Evolutionary conservation across 2,888 invertebrate genomes (phyloP).

Genomic region (Cephus pygmeus): DNA sequence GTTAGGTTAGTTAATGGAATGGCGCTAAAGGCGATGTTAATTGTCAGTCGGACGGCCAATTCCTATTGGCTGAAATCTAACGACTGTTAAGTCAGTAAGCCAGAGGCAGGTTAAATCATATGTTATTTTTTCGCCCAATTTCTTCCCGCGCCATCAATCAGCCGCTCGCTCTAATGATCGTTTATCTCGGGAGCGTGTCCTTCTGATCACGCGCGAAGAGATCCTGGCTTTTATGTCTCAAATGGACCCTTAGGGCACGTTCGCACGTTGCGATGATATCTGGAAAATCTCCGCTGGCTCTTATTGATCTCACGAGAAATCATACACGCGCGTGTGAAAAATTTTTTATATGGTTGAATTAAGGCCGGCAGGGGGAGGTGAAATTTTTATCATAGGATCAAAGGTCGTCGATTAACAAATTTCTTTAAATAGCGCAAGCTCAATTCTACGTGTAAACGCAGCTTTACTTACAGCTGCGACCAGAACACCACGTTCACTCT

Average conservation of each 20-base stretch:
- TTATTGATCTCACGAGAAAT: not conserved
- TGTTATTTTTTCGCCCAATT: constrained; percentile 6
- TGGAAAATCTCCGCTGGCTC: not conserved
- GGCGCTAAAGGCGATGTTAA: not conserved
- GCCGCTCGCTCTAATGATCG: constrained; percentile 2
- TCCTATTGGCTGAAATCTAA: not conserved
- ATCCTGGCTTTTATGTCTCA: not conserved
- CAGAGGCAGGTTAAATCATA: not conserved
- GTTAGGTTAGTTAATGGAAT: not conserved
- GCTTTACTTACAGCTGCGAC: constrained; percentile 35
- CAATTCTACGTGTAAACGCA: constrained; percentile 2
- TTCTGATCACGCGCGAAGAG: not conserved
- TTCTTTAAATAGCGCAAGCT: not conserved
- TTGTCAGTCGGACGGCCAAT: not conserved
- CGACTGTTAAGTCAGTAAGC: not conserved
- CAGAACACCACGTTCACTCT: constrained; percentile 26
- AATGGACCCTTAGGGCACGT: not conserved
- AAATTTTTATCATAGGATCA: constrained; percentile 17
- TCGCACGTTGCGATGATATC: not conserved
- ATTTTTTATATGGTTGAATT: not conserved
- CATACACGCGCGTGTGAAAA: not conserved
- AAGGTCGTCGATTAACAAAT: not conserved
- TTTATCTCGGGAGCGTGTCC: not conserved
- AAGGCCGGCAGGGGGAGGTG: not conserved
- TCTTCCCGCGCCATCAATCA: constrained; percentile 3